Base-by-base conservation (phyloP, 2,113 vertebrate species). In the Motacilla alba region DNA sequence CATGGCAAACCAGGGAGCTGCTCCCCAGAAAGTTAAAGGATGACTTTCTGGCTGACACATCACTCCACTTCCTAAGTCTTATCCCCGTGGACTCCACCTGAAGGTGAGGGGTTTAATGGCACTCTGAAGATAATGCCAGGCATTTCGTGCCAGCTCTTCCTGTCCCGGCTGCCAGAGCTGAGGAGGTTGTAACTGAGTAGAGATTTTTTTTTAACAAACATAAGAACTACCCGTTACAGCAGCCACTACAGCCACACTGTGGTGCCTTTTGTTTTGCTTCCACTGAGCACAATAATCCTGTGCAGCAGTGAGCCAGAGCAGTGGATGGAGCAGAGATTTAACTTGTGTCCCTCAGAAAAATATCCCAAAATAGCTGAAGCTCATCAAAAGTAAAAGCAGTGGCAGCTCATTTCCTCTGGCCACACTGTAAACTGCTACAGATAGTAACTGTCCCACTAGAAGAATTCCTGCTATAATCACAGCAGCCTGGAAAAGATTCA, bases 1-100 rank as follows among this genome's bases (percentile, higher is more conserved):
- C 37, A 14, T 4, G 28, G 39, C 19, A 37, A 6, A 79, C 31
- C 20, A 27, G 63, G 27, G 41, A 39, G 21, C 9, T 64, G 35
- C 41, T 76, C 28, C 37, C 11, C 52, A 41, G 60, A 37, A 62
- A 79, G 62, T 30, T 70, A 6, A 56, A 66, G 52, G 33, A 9
- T 62, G 26, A 37, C 50, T 39, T 55, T 69, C 17, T 74, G 33
- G 18, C 46, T 52, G 35, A 30, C 28, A 20, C 17, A 30, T 6
- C 13, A 26, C 18, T 33, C 31, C 47, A 33, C 0, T 10, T 11
- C 5, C 0, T 1, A 13, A 33, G 44, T 16, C 26, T 14, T 18
- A 24, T 9, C 66, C 23, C 7, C 20, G 1, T 0, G 4, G 69
- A n/a, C 31, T 76, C 13, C 6, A 72, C 3, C 33, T n/a, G 41